A percentile compares a stretch with the other conserved stretches of the same genome.
phyloP scores from a whole-genome alignment of 2,888 invertebrate genomes.

The Shargacucullia verbasci region DNA sequence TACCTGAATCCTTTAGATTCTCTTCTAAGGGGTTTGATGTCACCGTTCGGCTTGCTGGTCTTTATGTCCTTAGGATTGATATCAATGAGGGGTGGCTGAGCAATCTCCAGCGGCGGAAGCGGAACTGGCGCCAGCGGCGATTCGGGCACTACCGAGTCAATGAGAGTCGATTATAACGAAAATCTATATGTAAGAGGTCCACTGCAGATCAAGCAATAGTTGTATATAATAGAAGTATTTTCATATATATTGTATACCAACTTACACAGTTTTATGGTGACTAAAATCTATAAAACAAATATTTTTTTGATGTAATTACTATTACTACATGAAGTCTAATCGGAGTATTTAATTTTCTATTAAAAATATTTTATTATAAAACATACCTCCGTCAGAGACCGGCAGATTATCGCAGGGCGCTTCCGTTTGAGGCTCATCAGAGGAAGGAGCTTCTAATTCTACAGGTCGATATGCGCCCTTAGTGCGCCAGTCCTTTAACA shows the following conservation, averaged over 20 bases:
- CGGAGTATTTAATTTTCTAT: neutral
- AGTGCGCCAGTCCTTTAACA: constrained; percentile 80
- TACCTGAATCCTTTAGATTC: constrained; percentile 83
- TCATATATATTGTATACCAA: neutral
- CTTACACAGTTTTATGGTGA: constrained; percentile 3
- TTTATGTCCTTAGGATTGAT: constrained; percentile 53
- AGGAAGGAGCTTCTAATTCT: constrained; percentile 76
- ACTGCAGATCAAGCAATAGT: no score
- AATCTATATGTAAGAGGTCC: neutral
- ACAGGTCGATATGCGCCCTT: constrained; percentile 83
- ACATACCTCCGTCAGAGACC: constrained; percentile 50
- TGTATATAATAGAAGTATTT: no score
- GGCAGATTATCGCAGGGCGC: constrained; percentile 68
- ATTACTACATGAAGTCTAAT: no score
- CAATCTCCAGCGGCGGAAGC: constrained; percentile 25
- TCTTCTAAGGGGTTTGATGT: constrained; percentile 80
- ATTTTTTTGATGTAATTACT: neutral
- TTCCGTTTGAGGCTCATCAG: constrained; percentile 74
- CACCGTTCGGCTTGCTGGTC: constrained; percentile 68
- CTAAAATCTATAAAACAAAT: constrained; percentile 2
- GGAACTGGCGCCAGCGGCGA: constrained; percentile 41
- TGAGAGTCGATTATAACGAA: neutral
- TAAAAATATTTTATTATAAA: neutral
- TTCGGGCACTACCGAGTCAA: constrained; percentile 42
- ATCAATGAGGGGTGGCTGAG: constrained; percentile 55